Base-by-base conservation (phyloP, 1,140 invertebrate genomes). In the Condylostylus longicornis region DNA sequence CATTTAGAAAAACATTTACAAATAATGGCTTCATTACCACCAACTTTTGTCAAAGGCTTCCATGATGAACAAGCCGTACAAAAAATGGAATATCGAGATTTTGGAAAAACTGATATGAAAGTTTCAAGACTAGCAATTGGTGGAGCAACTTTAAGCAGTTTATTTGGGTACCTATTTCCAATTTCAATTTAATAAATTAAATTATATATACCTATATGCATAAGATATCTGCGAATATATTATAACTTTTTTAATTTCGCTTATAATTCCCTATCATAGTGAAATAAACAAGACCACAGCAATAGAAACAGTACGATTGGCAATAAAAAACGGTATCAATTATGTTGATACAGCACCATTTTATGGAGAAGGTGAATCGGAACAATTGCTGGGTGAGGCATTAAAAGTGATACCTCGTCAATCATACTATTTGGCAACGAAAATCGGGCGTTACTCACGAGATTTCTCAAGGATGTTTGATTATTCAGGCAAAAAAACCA, bases 401-500 rank as follows among this genome's bases (percentile, higher is more conserved):
- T 63, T 94, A 0, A 66, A 73, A 58, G 72, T 64, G 27, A 67
- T 93, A 38, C 88, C 89, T 0, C 65, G 91, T 18, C 47, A 79
- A 43, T 68, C 81, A 2, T 95, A 82, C 61, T 91, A 89, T 51
- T 71, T 97, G n/a, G 82, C 75, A 10, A 93, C 87, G n/a, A 96
- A 96, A 70, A 74, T 87, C 22, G 85, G 84, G 2, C 70, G 89
- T 37, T 95, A 90, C 52, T 75, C 79, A 42, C 61, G 70, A 18
- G 69, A 81, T 38, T 70, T 68, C 14, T 67, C 71, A 21, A 64
- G 73, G 33, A 86, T 88, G 78, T 93, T 95, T 60, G 81, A 97
- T 58, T 95, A 89, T 59, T 75, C 80, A 2, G 65, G 72, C 0
- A 71, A 82, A 44, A 78, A 77, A 60, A 81, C 82, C 0, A 63